phyloP scores from a whole-genome alignment of 2,888 invertebrate species.

The Eilema sororculum region DNA sequence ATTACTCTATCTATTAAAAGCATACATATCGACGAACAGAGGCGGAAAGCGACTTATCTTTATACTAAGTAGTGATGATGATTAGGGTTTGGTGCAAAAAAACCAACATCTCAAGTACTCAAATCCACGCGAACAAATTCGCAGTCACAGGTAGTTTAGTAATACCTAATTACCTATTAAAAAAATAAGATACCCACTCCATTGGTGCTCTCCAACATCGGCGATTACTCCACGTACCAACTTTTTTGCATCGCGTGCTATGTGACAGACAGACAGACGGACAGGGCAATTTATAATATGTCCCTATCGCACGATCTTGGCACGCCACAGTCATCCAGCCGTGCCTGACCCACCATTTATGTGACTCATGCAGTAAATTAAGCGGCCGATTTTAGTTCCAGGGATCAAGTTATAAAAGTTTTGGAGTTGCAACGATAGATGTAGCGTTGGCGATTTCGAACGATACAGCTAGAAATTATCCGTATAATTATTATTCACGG shows the following conservation, averaged over 20 bases:
- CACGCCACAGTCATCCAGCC: constrained; percentile 62
- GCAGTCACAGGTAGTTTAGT: no score
- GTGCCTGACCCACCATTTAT: constrained; percentile 21
- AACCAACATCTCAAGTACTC: no score
- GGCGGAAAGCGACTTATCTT: no score
- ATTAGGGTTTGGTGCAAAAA: no score
- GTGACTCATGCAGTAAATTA: background rate
- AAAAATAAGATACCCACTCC: constrained; percentile 38
- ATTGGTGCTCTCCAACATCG: constrained; percentile 29
- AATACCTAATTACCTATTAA: no score
- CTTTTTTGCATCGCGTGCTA: constrained; percentile 84
- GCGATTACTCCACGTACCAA: constrained; percentile 51
- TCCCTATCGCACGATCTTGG: constrained; percentile 77
- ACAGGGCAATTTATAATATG: constrained; percentile 86
- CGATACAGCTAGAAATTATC: constrained; percentile 64
- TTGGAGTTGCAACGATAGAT: constrained; percentile 49
- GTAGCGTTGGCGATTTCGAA: constrained; percentile 57
- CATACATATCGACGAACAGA: no score
- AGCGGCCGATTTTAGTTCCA: constrained; percentile 5
- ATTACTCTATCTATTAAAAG: no score
- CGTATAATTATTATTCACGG: constrained; percentile 66
- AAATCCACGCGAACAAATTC: no score
- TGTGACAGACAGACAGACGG: constrained; percentile 84
- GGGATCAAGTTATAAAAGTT: constrained; percentile 51
- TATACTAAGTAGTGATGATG: no score